Base-by-base conservation (phyloP, 2,113 vertebrate genomes). In the Siniperca knerii region DNA sequence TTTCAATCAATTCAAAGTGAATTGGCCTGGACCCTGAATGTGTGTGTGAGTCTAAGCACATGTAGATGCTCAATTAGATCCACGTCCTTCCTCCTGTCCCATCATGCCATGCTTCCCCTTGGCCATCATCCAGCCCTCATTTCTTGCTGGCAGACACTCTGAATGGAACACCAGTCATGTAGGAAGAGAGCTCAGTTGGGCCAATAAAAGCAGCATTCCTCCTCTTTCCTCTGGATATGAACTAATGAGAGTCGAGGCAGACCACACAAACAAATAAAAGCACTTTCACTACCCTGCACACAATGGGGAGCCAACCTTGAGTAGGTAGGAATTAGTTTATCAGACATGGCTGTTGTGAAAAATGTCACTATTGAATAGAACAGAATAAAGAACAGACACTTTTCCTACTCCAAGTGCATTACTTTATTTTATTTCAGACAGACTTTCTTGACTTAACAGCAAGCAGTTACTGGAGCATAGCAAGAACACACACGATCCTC, bases 181-280 rank as follows among this genome's bases (percentile, higher is more conserved):
- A 35, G 52, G 54, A 79, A 68, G 79, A 81, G 74, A 87, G 77
- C 79, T 68, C 46, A 73, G 55, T 35, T 33, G 29, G 58, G 69
- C 71, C 85, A 88, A 52, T 92, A 87, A 88, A 91, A 88, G 40
- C 70, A 44, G 60, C 76, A 46, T 46, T 85, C 65, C 79, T 84
- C 42, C 29, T 68, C 64, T 77, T 73, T 89, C 66, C 70, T 84
- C 68, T 86, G 76, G 72, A 87, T 86, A 78, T 79, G 79, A 92
- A 75, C 70, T 88, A 92, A 90, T 91, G 77, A 88, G 81, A 87
- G 79, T 85, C 0, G n/a, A 83, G 60, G 77, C 58, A 62, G 80
- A 85, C 88, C 88, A 79, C 81, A 85, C 78, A 87, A 87, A 87
- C 85, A 84, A 86, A 88, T 74, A 79, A 87, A 81, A 78, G 35